Base-by-base conservation (phyloP, 2,888 invertebrate genomes). In the Tryphoninae sp. region DNA sequence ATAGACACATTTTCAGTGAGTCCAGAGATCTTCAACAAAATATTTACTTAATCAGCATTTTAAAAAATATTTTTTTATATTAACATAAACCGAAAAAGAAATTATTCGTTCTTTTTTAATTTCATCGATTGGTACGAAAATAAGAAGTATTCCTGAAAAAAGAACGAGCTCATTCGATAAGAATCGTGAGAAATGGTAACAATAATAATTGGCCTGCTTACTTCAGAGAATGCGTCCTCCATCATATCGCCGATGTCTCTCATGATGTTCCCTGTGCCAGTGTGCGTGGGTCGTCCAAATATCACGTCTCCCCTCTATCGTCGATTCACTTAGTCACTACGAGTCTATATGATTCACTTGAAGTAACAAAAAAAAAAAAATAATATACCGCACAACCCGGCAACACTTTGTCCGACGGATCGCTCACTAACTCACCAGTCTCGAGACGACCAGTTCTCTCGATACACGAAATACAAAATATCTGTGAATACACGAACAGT, bases 191-290 rank as follows among this genome's bases (percentile, higher is more conserved):
- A 40, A 75, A 22, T 23, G 33, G 13, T 13, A 58, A 49, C 51
- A 11, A 59, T 40, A 58, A 65, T 62, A 76, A 75, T 73, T 81
- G 40, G 59, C 19, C 80, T 86, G 84, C 87, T 81, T 90, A 91
- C 91, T 90, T 90, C 90, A 68, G 89, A 88, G 85, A 90, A 85
- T 83, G 88, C 86, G 87, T 90, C 90, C 87, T 90, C 90, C 90
- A 89, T 91, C 87, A 88, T 88, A 86, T 89, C 89, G 87, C 86
- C 87, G 84, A 88, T 89, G 85, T 89, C 88, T 88, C 88, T 89
- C 90, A 90, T 90, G 85, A 85, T 78, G 71, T 67, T 80, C 72
- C 78, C 45, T 13, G 9, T 58, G n/a, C 23, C 23, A 59, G 58
- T 55, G 19, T 22, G 33, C 33, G 42, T 42, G 26, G 33, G 7